Evolutionary conservation across 2,888 invertebrate genomes (phyloP), one percentile per base, ranked within the genome.

Genomic region (Cantharis rufa): DNA sequence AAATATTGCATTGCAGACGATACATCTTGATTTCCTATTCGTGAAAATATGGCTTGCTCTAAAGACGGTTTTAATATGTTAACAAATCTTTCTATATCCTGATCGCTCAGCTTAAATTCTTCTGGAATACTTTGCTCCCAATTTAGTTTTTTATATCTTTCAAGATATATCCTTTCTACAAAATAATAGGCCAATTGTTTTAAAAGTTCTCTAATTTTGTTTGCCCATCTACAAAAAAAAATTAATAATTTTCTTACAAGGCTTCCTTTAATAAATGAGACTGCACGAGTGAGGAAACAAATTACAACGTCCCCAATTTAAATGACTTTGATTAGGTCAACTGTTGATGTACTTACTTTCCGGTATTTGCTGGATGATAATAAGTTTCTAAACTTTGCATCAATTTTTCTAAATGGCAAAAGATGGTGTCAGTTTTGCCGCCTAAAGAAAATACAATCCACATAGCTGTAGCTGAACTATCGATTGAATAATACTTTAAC

Each of bases 361-460:
- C 98, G 61, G 90, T 88, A 87, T 98, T 98, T 0, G 97, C 97
- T 71, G 96, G 96, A 88, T 98, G 95, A 83, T 94, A 93, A 88
- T 96, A 98, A 4, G 96, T 94, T 86, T 96, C 95, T 3, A 97
- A 89, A 0, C 95, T 93, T 81, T 93, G 93, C 84, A 98, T 92
- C 84, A 98, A 93, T 82, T 94, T 93, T 75, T 93, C 92, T 71
- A 98, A 89, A 83, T 96, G 93, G 70, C 91, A 91, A 85, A 95
- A 92, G 0, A 93, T 92, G 70, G 90, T 89, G 68, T 87, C 85
- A 15, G 93, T 93, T 70, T 92, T 91, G 1, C 93, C 93, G 66
- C 93, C 93, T 88, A 95, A 89, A 13, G 89, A 89, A 87, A 90
- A 90, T 3, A 91, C 90, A 68, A 92, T 92, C 92, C 92, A 92